Evolutionary conservation across 1,140 invertebrate genomes (phyloP).

Genomic region (Hesperophylax magnus): DNA sequence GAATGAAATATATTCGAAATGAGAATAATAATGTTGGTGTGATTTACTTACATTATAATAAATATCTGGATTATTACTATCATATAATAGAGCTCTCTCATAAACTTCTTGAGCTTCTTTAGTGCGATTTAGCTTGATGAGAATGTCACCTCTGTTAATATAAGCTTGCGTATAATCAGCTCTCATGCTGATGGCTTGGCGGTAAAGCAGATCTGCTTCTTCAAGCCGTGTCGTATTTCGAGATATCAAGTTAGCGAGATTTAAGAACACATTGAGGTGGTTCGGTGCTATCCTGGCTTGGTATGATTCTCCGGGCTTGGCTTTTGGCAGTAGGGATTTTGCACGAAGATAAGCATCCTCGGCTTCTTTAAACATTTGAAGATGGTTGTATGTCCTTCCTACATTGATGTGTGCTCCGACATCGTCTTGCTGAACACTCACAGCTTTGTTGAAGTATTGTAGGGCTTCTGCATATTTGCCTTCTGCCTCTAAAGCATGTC

Average conservation of each 20-base stretch:
- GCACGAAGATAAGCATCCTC: slow-evolving; percentile 93
- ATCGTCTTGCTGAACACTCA: slow-evolving; percentile 94
- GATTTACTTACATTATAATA: slow-evolving; percentile 91
- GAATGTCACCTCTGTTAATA: slow-evolving; percentile 96
- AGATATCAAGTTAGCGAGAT: slow-evolving; percentile 95
- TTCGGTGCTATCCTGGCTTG: slow-evolving; percentile 96
- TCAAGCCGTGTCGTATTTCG: slow-evolving; percentile 92
- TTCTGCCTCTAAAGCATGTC: slow-evolving; percentile 92
- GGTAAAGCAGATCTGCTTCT: slow-evolving; percentile 94
- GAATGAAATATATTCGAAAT: background rate
- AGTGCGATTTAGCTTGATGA: slow-evolving; percentile 95
- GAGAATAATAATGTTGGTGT: too few relatives aligned
- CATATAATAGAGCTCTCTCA: slow-evolving; percentile 92
- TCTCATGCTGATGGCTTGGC: slow-evolving; percentile 96
- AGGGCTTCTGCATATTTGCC: slow-evolving; percentile 88
- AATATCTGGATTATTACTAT: slow-evolving; percentile 96
- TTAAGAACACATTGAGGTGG: slow-evolving; percentile 96
- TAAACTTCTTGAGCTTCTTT: slow-evolving; percentile 97
- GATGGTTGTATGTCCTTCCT: slow-evolving; percentile 92
- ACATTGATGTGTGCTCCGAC: slow-evolving; percentile 98
- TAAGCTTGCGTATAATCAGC: slow-evolving; percentile 98
- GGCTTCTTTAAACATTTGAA: slow-evolving; percentile 92
- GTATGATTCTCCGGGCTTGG: slow-evolving; percentile 93
- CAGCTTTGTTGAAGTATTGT: slow-evolving; percentile 92
- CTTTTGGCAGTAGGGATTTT: slow-evolving; percentile 90